phyloP scores from a whole-genome alignment of 37 sponge, comb jelly and placozoan species.

The Ephydatia muelleri region DNA sequence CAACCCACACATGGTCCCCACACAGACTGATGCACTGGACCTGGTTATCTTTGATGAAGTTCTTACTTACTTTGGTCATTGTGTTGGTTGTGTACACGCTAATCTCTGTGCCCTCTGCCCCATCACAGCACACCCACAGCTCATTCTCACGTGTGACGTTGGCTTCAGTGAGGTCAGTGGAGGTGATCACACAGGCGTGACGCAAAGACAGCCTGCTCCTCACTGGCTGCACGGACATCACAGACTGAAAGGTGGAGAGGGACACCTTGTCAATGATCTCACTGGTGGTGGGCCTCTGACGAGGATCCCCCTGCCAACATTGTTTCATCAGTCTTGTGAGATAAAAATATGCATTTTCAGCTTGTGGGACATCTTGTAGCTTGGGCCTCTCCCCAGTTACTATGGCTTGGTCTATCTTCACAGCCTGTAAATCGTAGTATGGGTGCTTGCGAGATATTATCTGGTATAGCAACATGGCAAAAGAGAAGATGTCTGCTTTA shows the following conservation, averaged over 20 bases:
- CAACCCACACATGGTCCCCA: constrained; percentile 78
- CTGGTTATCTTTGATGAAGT: constrained; percentile 67
- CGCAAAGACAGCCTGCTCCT: constrained; percentile 57
- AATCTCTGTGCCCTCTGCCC: constrained; percentile 62
- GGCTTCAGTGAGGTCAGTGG: constrained; percentile 17
- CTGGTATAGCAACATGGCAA: constrained; percentile 88
- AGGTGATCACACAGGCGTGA: constrained; percentile 49
- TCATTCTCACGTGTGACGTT: constrained; percentile 21
- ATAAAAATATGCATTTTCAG: constrained; percentile 56
- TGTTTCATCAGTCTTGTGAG: constrained; percentile 74
- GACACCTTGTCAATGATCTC: constrained; percentile 39
- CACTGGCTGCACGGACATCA: constrained; percentile 66
- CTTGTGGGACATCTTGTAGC: constrained; percentile 57
- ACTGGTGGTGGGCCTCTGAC: constrained; percentile 49
- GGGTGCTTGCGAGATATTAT: constrained; percentile 79
- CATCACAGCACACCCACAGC: constrained; percentile 78
- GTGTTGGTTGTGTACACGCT: constrained; percentile 62
- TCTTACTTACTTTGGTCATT: constrained; percentile 62
- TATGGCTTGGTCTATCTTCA: constrained; percentile 58
- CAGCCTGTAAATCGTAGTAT: constrained; percentile 46
- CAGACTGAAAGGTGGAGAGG: constrained; percentile 33
- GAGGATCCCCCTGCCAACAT: constrained; percentile 84
- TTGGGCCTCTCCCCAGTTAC: constrained; percentile 67
- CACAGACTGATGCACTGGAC: constrained; percentile 67
- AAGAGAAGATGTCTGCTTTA: constrained; percentile 87